A percentile compares a stretch with the other conserved stretches of the same genome.
Evolutionary conservation across 2,888 invertebrate species (phyloP).

Genomic region (Caenorhabditis angaria): DNA sequence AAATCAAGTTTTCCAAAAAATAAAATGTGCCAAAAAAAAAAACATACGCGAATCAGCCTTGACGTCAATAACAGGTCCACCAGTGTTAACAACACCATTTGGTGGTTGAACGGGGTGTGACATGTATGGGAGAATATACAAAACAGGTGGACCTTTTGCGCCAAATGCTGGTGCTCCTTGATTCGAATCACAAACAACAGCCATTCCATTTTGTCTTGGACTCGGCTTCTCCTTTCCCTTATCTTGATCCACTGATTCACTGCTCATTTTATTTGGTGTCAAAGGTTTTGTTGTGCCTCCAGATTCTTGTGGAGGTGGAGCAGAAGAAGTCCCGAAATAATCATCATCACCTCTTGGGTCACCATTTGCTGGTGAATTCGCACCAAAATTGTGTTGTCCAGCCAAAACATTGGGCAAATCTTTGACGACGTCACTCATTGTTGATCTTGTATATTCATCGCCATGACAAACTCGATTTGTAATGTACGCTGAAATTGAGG

Average conservation of each 20-base stretch:
- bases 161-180: not conserved
- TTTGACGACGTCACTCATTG: conserved; percentile 11
- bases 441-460: not conserved
- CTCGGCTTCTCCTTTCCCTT: not conserved
- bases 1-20: too few species aligned
- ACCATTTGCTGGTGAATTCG: not conserved
- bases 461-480: conserved; percentile 6
- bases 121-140: not conserved
- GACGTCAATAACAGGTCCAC: not conserved
- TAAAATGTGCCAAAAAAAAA: too few species aligned
- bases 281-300: too few species aligned
- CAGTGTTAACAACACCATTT: not conserved
- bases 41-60: not conserved
- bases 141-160: not conserved
- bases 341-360: not conserved
- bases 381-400: not conserved
- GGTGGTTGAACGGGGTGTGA: not conserved
- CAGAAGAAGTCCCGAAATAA: not conserved
- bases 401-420: not conserved
- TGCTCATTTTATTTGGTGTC: not conserved
- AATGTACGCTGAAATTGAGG: not conserved
- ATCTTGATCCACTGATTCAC: not conserved
- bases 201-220: not conserved
- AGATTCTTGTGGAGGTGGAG: not conserved
- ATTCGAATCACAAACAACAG: not conserved